Conservation (phyloP, 1,140 invertebrate genomes). For the Drosophila sp. region DNA sequence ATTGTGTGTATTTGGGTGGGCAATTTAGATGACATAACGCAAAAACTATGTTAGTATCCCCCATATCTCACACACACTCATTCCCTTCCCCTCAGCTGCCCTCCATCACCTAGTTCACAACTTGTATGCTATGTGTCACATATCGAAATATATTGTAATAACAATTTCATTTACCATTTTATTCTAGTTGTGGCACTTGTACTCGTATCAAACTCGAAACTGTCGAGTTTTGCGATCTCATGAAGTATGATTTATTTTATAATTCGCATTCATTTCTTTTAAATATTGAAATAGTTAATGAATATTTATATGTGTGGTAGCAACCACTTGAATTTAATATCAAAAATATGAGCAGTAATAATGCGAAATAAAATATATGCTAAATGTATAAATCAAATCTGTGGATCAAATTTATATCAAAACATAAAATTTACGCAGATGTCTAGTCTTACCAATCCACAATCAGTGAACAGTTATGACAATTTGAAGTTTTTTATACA, state of each 20-base stretch:
- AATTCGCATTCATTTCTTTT: slow-evolving; percentile 3
- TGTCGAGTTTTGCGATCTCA: slow-evolving; percentile 3
- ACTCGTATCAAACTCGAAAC: not conserved
- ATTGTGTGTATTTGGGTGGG: slow-evolving; percentile 40
- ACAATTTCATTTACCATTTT: slow-evolving; percentile 33
- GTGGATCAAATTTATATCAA: too few relatives aligned
- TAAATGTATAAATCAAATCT: too few relatives aligned
- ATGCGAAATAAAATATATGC: too few relatives aligned
- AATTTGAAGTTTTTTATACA: too few relatives aligned
- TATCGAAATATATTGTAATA: slow-evolving; percentile 29
- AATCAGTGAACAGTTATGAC: too few relatives aligned
- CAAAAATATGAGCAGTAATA: too few relatives aligned
- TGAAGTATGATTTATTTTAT: slow-evolving; percentile 10
- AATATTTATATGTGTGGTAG: too few relatives aligned
- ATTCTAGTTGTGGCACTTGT: slow-evolving; percentile 8
- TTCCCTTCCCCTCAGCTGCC: not conserved
- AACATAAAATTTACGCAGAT: too few relatives aligned
- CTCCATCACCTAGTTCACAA: not conserved
- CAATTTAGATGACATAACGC: slow-evolving; percentile 30
- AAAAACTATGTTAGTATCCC: slow-evolving; percentile 28
- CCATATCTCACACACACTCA: not conserved
- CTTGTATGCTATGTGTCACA: slow-evolving; percentile 13
- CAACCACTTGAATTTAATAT: too few relatives aligned
- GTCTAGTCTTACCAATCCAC: too few relatives aligned
- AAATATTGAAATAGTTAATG: too few relatives aligned